Evolutionary conservation across 2,888 invertebrate species (phyloP), one percentile per base, ranked within the genome.

Genomic region (Ichneumoninae sp.): DNA sequence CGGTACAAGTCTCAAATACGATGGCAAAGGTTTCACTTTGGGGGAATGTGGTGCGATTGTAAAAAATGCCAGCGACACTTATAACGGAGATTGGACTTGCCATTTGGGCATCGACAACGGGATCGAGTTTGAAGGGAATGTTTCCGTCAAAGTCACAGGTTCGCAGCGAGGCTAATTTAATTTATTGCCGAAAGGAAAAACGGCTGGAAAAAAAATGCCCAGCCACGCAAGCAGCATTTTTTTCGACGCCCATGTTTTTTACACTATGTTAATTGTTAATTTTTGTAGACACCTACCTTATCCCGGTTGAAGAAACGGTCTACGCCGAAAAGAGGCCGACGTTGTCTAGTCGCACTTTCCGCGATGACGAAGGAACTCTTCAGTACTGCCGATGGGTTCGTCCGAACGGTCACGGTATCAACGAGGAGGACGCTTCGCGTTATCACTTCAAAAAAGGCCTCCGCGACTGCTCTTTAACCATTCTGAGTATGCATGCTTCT

Each of bases 341-440:
- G 65, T 86, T 92, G 63, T 81, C 88, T 47, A 92, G 90, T 81
- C 83, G 85, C 50, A 88, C 90, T 44, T 88, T 91, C 84, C 90
- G 90, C 47, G 86, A 77, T 30, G 85, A 79, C 33, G 83, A 90
- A 73, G 89, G 87, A 30, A 85, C 86, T 33, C 88, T 93, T 82
- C 87, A 90, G 79, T 90, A 92, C 73, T 93, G 93, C 77, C 90
- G 92, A 69, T 93, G 93, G 93, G 85, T 93, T 70, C 91, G 89
- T 70, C 93, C 93, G 47, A 87, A 89, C 79, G 91, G 92, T 83
- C 85, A 84, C 50, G 91, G 91, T 85, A 90, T 93, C 85, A 88
- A 89, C 63, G 69, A 57, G 44, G 40, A 66, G 26, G 83, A 81
- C 30, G 52, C 52, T 16, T 40, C 50, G 10, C 81, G 82, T 33